A percentile compares a stretch with the other conserved stretches of the same genome.
Conservation (phyloP, 2,113 vertebrate species). For the Ammodytes marinus region DNA sequence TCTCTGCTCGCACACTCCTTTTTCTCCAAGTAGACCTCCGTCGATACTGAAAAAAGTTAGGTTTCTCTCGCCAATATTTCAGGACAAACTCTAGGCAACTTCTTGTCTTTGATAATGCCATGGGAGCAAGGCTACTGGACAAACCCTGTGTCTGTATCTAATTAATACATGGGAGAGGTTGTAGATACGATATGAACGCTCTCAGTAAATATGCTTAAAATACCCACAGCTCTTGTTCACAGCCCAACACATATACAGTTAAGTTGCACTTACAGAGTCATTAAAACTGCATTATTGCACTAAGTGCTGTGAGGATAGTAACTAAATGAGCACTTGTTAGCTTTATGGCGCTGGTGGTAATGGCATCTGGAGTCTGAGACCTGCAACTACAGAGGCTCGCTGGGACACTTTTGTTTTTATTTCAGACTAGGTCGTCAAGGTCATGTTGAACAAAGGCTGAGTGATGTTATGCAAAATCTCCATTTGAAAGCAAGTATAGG, state of each 20-base stretch:
- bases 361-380: slow-evolving; percentile 35
- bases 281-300: slow-evolving; percentile 70
- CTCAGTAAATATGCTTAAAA: slow-evolving; percentile 44
- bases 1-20: slow-evolving; percentile 3
- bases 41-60: slow-evolving; percentile 5
- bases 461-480: neutral
- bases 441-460: slow-evolving; percentile 3
- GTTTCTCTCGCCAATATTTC: neutral
- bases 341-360: slow-evolving; percentile 62
- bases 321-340: slow-evolving; percentile 73
- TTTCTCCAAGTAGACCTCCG: neutral
- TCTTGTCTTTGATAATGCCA: slow-evolving; percentile 2
- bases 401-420: slow-evolving; percentile 33
- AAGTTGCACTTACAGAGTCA: slow-evolving; percentile 54
- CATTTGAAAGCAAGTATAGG: neutral
- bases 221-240: slow-evolving; percentile 56
- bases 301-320: slow-evolving; percentile 63
- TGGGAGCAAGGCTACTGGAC: neutral
- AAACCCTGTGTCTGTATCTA: slow-evolving; percentile 16
- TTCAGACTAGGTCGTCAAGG: slow-evolving; percentile 34
- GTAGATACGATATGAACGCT: slow-evolving; percentile 19
- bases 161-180: slow-evolving; percentile 28
- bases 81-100: neutral
- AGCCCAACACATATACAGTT: slow-evolving; percentile 48
- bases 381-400: slow-evolving; percentile 25